These are phyloP conservation scores for Exaiptasia diaphana DNA, from an alignment of 64 coral and sea anemone species.

Conservation along the genomic window DNA sequence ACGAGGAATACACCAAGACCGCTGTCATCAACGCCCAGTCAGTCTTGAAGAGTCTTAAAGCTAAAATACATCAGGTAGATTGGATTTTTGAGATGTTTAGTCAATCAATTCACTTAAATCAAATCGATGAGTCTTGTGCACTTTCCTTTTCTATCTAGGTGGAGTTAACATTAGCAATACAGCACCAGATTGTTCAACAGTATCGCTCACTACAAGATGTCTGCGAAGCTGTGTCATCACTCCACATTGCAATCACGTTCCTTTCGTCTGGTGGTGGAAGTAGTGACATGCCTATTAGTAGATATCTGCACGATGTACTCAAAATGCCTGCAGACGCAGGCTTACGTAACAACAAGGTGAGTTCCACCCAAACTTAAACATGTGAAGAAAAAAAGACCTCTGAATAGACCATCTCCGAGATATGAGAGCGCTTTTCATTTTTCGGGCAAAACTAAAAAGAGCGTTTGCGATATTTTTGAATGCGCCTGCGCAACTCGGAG, in stretches of 20 bases:
- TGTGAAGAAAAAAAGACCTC: background rate
- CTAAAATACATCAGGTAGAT: slow-evolving; percentile 69
- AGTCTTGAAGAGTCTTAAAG: slow-evolving; percentile 53
- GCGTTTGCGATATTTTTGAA: too few species aligned
- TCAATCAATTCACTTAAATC: too few species aligned
- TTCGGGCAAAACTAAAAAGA: background rate
- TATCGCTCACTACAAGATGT: slow-evolving; percentile 24
- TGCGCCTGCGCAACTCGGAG: too few species aligned
- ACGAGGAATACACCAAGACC: background rate
- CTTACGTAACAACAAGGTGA: slow-evolving; percentile 5
- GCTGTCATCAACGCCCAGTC: background rate
- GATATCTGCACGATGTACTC: slow-evolving; percentile 10
- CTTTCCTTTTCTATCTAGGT: background rate
- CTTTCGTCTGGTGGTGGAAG: slow-evolving; percentile 9
- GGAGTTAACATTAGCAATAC: background rate
- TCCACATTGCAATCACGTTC: slow-evolving; percentile 22
- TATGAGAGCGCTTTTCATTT: background rate
- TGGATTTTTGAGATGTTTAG: background rate
- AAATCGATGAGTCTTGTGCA: background rate
- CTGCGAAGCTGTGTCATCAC: slow-evolving; percentile 16
- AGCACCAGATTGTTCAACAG: background rate
- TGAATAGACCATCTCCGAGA: background rate
- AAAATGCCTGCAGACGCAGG: background rate
- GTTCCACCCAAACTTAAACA: background rate
- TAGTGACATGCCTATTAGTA: background rate